Base-by-base conservation (phyloP, 37 sponge, comb jelly and placozoan species). In the Aplysina aerophoba region DNA sequence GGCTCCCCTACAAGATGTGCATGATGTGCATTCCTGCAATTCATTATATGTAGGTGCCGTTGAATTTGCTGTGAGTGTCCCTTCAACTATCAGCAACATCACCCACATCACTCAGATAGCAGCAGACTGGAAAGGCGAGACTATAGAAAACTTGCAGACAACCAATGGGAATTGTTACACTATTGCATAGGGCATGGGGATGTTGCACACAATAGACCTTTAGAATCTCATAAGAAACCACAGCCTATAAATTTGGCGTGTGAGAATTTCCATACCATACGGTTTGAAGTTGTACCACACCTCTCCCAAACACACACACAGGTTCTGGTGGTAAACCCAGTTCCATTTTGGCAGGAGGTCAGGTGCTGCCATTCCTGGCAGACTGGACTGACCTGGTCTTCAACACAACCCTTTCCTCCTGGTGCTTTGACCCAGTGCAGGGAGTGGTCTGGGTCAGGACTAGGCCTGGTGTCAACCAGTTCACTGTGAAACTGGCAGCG, bases 41-140 rank as follows among this genome's bases (percentile, higher is more conserved):
- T 8, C 50, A 44, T 44, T 44, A 11, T 8, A 44, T 44, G 50
- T 44, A 44, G 50, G 50, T 44, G 50, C 50, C 50, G 15, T 75
- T 75, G 78, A 40, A 0, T 75, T 75, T 40, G 0, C 44, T 40
- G 38, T 75, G 14, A 50, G 38, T 50, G 78, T 31, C 15, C 54
- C 78, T 41, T 13, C 37, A 24, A 54, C 44, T 62, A 27, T 3
- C 64, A 62, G 50, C 8, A 8, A 11, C 37, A 50, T 41, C 37
- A 75, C 78, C 37, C 78, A 75, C 40, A 75, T 75, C 17, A 75
- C 54, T 40, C 78, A 75, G 38, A 75, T 75, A 53, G 44, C 78
- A 53, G 78, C 78, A 0, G 12, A 41, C 78, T 75, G 78, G 78
- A 40, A 41, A 36, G 78, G 78, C 41, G 25, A 75, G 50, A 44